Evolutionary conservation across 2,888 invertebrate species (phyloP).

Genomic region (Apamea epomidion): DNA sequence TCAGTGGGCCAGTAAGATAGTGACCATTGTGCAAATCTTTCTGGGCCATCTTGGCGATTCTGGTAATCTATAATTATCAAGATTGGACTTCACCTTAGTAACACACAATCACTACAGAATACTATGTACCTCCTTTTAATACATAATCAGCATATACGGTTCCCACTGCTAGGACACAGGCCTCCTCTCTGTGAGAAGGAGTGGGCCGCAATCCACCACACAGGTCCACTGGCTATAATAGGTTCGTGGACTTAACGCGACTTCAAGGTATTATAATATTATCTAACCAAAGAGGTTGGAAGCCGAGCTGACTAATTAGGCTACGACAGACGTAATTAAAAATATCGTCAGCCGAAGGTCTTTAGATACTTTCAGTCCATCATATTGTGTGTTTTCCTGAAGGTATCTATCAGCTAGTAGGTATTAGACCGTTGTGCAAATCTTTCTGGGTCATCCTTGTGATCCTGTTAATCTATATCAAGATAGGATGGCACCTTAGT

Average conservation of each 20-base stretch:
- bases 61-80: slow-evolving; percentile 10
- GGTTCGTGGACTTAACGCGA: too few species aligned
- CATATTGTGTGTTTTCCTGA: background rate
- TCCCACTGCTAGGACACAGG: too few species aligned
- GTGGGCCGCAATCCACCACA: too few species aligned
- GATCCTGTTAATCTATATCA: slow-evolving; percentile 6
- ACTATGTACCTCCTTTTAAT: background rate
- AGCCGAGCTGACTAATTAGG: too few species aligned
- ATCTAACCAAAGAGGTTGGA: too few species aligned
- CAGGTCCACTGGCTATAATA: too few species aligned
- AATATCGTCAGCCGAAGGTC: background rate
- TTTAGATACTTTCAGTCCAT: background rate
- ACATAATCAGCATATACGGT: too few species aligned
- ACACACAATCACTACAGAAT: background rate
- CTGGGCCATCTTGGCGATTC: background rate
- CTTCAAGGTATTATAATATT: too few species aligned
- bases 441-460: slow-evolving; percentile 16
- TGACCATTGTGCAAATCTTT: slow-evolving; percentile 10
- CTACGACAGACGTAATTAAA: too few species aligned
- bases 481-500: background rate
- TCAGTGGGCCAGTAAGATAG: too few species aligned
- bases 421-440: background rate
- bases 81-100: background rate
- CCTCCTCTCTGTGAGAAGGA: too few species aligned
- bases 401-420: background rate